A percentile compares a stretch with the other conserved stretches of the same genome.
Evolutionary conservation across 1,140 invertebrate genomes (phyloP).

Genomic region (Lepidurus couesii): DNA sequence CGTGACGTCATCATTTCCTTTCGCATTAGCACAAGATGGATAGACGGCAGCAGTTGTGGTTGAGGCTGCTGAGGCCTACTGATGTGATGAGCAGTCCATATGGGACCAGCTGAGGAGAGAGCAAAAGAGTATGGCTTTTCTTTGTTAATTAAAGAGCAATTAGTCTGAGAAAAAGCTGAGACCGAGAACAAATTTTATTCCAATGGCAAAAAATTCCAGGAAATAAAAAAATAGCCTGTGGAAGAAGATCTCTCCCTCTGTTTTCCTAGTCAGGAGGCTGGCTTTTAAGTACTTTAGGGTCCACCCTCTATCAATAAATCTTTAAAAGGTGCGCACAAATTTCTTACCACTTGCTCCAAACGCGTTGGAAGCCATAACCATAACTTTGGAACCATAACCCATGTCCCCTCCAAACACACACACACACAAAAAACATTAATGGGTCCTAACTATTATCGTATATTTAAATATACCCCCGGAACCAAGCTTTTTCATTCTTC

Average conservation of each 20-base stretch:
- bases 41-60: neutral
- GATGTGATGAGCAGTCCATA: slow-evolving; percentile 12
- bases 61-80: neutral
- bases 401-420: neutral
- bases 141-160: slow-evolving; percentile 7
- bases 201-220: neutral
- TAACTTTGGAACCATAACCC: slow-evolving; percentile 10
- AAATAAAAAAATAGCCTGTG: neutral
- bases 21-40: slow-evolving; percentile 1
- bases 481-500: neutral
- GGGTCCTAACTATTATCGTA: neutral
- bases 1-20: slow-evolving; percentile 14
- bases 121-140: neutral
- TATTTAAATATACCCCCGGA: neutral
- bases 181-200: neutral
- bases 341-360: slow-evolving; percentile 14
- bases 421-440: neutral
- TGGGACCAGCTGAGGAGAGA: neutral
- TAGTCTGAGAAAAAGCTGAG: neutral
- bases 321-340: slow-evolving; percentile 22
- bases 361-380: slow-evolving; percentile 18
- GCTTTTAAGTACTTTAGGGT: neutral
- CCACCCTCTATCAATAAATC: slow-evolving; percentile 19
- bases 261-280: neutral
- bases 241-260: neutral